phyloP scores from a whole-genome alignment of 1,140 invertebrate species.

The Papilio xuthus region DNA sequence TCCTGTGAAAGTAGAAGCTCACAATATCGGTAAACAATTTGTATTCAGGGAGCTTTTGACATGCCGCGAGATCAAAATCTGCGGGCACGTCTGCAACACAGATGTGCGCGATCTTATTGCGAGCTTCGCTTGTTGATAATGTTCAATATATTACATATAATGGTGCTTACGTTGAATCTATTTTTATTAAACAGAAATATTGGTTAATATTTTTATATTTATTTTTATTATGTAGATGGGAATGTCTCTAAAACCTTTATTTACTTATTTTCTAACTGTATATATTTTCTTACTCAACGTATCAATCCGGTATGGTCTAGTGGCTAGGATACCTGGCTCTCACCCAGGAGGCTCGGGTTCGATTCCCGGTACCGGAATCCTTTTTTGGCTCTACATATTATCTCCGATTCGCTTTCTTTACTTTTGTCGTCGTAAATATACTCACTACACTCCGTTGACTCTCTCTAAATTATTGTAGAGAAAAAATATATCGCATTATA shows the following conservation, averaged over 20 bases:
- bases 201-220: too few species aligned
- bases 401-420: too few species aligned
- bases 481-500: background rate
- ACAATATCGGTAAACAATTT: conserved; percentile 22
- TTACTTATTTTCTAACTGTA: too few species aligned
- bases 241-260: too few species aligned
- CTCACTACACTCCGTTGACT: too few species aligned
- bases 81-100: background rate
- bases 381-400: background rate
- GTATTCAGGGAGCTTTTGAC: conserved; percentile 10
- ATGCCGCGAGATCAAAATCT: conserved; percentile 12
- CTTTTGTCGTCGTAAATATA: too few species aligned
- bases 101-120: background rate
- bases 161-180: background rate
- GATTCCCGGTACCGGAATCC: conserved; percentile 45
- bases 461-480: background rate
- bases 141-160: background rate
- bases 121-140: conserved; percentile 6
- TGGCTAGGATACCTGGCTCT: conserved; percentile 39
- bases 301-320: conserved; percentile 36
- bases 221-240: too few species aligned
- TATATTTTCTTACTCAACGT: too few species aligned
- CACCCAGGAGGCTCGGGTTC: conserved; percentile 42
- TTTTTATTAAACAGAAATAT: background rate
- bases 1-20: background rate